phyloP scores from a whole-genome alignment of 2,888 invertebrate genomes.

The Meiosimyza platycephala region DNA sequence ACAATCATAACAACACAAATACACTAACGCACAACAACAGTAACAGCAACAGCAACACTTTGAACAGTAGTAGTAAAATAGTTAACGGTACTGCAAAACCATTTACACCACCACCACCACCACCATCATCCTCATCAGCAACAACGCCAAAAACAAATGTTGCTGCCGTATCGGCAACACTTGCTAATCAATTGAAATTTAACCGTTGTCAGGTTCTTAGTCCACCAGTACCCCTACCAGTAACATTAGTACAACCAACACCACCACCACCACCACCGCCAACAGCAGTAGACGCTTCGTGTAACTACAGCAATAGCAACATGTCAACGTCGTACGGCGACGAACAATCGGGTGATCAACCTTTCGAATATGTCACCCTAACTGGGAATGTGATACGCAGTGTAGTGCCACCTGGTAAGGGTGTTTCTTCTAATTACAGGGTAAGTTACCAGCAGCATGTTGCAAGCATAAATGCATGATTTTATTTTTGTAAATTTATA shows the following conservation, averaged over 20 bases:
- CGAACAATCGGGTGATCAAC: constrained; percentile 52
- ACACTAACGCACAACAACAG: constrained; percentile 32
- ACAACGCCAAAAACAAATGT: constrained; percentile 51
- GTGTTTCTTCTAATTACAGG: constrained; percentile 61
- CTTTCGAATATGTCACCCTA: constrained; percentile 65
- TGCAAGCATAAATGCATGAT: constrained; percentile 16
- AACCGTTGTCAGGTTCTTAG: constrained; percentile 61
- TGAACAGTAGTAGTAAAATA: constrained; percentile 36
- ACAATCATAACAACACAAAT: constrained; percentile 45
- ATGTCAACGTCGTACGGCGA: constrained; percentile 29
- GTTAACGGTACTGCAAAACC: constrained; percentile 45
- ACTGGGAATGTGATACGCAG: constrained; percentile 67
- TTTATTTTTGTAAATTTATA: not conserved
- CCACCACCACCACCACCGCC: constrained; percentile 42
- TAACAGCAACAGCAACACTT: constrained; percentile 21
- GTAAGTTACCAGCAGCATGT: constrained; percentile 52
- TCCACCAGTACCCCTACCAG: constrained; percentile 45
- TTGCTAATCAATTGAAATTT: constrained; percentile 64
- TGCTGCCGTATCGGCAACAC: constrained; percentile 58
- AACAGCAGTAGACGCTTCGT: constrained; percentile 45
- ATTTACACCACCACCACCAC: constrained; percentile 37
- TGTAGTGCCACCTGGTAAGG: constrained; percentile 67
- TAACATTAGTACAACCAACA: constrained; percentile 40
- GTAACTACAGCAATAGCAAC: constrained; percentile 43
- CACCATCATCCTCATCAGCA: constrained; percentile 3